Conservation (phyloP, 1,140 invertebrate genomes). For the Solen grandis region DNA sequence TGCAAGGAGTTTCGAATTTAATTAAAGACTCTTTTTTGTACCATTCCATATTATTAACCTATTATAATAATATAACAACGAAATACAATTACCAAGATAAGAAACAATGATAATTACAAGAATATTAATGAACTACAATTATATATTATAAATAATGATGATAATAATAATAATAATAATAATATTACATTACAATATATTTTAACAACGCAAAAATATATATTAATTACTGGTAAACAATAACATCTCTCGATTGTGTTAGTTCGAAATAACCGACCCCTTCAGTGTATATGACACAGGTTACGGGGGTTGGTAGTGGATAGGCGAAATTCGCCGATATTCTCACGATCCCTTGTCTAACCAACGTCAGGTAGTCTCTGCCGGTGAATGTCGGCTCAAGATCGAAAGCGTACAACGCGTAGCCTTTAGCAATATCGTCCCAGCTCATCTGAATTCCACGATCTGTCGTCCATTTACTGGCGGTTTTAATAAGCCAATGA, state of each 20-base stretch:
- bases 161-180: too few relatives aligned
- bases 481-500: background rate
- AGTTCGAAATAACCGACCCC: too few relatives aligned
- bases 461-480: constrained; percentile 1
- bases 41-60: background rate
- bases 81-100: background rate
- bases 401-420: background rate
- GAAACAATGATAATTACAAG: background rate
- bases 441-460: background rate
- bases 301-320: too few relatives aligned
- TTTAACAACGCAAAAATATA: too few relatives aligned
- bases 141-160: background rate
- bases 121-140: background rate
- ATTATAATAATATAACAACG: background rate
- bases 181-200: too few relatives aligned
- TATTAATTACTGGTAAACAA: too few relatives aligned
- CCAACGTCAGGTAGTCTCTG: too few relatives aligned
- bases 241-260: too few relatives aligned
- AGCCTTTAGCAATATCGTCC: background rate
- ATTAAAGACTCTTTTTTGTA: background rate
- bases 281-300: too few relatives aligned
- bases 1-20: background rate
- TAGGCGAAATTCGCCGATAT: too few relatives aligned
- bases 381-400: background rate
- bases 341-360: too few relatives aligned